Base-by-base conservation (phyloP, 2,113 vertebrate species). In the Gadus chalcogrammus region DNA sequence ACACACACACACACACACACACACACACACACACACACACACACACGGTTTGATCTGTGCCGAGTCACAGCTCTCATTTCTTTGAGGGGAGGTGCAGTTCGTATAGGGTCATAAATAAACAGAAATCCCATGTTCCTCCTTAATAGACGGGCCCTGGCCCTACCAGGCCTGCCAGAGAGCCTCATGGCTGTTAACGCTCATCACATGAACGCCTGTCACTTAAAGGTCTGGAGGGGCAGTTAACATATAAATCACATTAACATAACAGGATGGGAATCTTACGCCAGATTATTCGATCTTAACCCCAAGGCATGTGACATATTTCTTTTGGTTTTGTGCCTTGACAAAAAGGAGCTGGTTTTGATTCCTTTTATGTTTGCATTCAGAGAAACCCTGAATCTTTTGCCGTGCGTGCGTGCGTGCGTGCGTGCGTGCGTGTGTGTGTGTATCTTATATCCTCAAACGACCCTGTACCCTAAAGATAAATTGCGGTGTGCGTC, bases 71-170 rank as follows among this genome's bases (percentile, higher is more conserved):
- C 20, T 38, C 53, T 68, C 22, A 76, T 68, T 52, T 75, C 65
- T n/a, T 64, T 1, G 38, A 2, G 5, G 58, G 61, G 62, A 80
- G 56, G 52, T 80, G 68, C 67, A 67, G 69, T 22, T 67, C 61
- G 71, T 79, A 48, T 48, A 60, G 59, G 74, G 74, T 79, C 72
- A 73, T 67, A 60, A 75, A 70, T 48, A 85, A 86, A 82, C 79
- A 82, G 77, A 87, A 48, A 77, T 65, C 84, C 77, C 63, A 82
- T 84, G 82, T 87, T 84, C 87, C 75, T 72, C 31, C 65, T 78
- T 11, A 75, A 77, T 83, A 79, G 72, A 83, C 85, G 31, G 9
- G 74, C 71, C 68, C 70, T 85, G 86, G 82, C 85, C 78, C 80
- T 74, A 72, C 80, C 80, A 80, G 79, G 76, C 82, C 68, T 79